Evolutionary conservation across 1,140 invertebrate species (phyloP), one percentile per base, ranked within the genome.

Genomic region (Phymorhynchus buccinoides): DNA sequence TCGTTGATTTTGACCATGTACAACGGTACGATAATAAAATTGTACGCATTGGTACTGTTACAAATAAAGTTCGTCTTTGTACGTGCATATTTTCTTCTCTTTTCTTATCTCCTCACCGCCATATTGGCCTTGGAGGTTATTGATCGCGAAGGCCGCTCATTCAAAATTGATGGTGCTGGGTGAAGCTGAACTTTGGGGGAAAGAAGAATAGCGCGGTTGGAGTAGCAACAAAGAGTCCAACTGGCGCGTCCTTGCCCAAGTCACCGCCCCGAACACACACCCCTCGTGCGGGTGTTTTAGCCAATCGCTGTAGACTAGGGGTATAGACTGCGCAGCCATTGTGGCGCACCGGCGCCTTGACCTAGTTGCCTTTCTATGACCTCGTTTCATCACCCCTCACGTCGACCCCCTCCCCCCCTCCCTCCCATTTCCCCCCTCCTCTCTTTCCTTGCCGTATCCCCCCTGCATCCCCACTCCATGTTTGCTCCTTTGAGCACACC

Each of bases 301-400:
- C 73, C 73, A 75, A 75, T 75, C 73, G 73, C 73, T 3, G 39
- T 27, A 75, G 73, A 41, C 32, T 0, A 22, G 39, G 73, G 68
- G 73, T 37, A 39, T 75, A 75, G 73, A 75, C 73, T 75, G 18
- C 73, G 73, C 73, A 75, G 39, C 73, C 32, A 37, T 41, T 37
- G 35, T 75, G 27, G 71, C 71, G 42, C 48, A 37, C 48, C 16
- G 37, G 71, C 73, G 56, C 78, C 42, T 71, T 42, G 32, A 6
- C 77, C 42, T 14, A 85, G 78, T 37, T 39, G 30, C 77, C 84
- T 79, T 39, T 85, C 48, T 12, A 79, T 68, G 73, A 75, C 80
- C 80, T 77, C 18, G 44, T 42, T 37, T 35, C 41, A 79, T 68
- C 84, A 12, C 44, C 44, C 0, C 48, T 30, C 18, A 39, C 44